Conservation (phyloP, 53 echinoderm and acorn worm genomes). For the Astropecten irregularis region DNA sequence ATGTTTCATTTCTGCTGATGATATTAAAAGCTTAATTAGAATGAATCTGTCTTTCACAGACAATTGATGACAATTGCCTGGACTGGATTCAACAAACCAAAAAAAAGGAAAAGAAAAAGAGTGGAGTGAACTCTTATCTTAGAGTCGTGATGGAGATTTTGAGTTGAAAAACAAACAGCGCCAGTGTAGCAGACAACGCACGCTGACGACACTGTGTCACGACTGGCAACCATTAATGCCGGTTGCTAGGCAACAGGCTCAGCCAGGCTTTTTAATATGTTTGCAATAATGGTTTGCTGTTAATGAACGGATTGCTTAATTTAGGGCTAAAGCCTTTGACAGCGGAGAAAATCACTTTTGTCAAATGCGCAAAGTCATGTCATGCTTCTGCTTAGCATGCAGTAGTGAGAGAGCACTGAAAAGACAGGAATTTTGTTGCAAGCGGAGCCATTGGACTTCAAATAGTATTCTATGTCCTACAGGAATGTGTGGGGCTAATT, state of each 20-base stretch:
- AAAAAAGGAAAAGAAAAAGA: too few relatives aligned
- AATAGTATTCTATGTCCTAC: too few relatives aligned
- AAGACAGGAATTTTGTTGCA: too few relatives aligned
- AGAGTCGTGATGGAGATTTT: background rate
- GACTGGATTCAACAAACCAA: too few relatives aligned
- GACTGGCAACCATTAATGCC: conserved; percentile 21
- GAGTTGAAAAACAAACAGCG: background rate
- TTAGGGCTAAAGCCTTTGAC: conserved; percentile 33
- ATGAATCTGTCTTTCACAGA: too few relatives aligned
- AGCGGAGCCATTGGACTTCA: too few relatives aligned
- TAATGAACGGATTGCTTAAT: conserved; percentile 38
- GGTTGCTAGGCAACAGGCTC: conserved; percentile 21
- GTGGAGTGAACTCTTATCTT: too few relatives aligned
- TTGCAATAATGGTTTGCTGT: conserved; percentile 44
- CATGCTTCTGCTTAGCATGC: too few relatives aligned
- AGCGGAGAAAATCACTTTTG: conserved; percentile 10
- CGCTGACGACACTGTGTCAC: background rate
- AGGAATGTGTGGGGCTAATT: too few relatives aligned
- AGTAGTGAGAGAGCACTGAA: too few relatives aligned
- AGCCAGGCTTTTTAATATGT: conserved; percentile 31
- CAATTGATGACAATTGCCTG: too few relatives aligned
- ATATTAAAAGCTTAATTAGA: too few relatives aligned
- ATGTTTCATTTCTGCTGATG: background rate
- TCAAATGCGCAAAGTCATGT: conserved; percentile 37
- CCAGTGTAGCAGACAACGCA: background rate